Evolutionary conservation across 2,113 vertebrate species (phyloP).

Genomic region (Melanostigma gelatinosum): DNA sequence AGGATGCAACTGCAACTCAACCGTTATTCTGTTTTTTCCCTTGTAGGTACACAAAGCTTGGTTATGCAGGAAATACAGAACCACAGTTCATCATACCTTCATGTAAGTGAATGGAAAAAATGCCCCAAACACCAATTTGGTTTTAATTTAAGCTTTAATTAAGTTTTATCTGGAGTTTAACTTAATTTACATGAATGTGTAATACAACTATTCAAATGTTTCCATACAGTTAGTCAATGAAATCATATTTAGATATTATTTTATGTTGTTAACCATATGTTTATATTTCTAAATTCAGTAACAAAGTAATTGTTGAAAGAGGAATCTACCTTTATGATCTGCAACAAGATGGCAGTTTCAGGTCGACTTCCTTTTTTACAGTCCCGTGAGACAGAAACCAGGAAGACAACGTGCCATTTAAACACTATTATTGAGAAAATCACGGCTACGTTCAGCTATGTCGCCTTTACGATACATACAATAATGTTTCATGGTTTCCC

Average conservation of each 20-base stretch:
- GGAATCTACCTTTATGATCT: not conserved
- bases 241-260: not conserved
- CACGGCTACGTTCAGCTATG: not conserved
- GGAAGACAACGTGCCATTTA: no score
- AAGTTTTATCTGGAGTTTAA: not conserved
- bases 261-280: not conserved
- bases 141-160: no score
- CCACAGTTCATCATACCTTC: conserved; percentile 99
- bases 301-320: not conserved
- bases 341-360: not conserved
- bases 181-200: not conserved
- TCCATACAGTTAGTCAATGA: not conserved
- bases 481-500: not conserved
- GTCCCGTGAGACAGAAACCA: no score
- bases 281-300: not conserved
- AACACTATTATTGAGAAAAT: no score
- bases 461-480: not conserved
- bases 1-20: accelerated
- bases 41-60: conserved; percentile 94
- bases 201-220: no score
- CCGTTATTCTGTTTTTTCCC: conserved; percentile 27
- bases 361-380: not conserved
- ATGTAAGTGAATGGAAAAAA: conserved; percentile 86
- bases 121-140: not conserved
- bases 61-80: conserved; percentile 98